phyloP scores from a whole-genome alignment of 2,797 vertebrate species.

The Chrosomus eos region DNA sequence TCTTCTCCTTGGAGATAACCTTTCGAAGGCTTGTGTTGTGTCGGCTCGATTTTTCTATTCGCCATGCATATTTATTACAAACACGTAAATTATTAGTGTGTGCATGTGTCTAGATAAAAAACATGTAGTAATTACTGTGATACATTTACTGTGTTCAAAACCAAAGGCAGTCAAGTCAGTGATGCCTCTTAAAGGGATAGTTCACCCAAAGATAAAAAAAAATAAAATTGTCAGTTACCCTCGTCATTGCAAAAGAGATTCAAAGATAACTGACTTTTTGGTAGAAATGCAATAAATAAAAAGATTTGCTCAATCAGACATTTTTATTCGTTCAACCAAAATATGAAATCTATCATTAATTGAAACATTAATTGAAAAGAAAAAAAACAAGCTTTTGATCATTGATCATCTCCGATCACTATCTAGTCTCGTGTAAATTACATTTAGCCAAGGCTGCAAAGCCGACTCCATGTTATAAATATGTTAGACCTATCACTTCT shows the following conservation, averaged over 20 bases:
- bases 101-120: background rate
- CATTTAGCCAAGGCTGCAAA: too few species aligned
- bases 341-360: background rate
- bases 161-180: background rate
- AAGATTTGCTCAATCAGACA: background rate
- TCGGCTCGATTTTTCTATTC: background rate
- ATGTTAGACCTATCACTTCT: too few species aligned
- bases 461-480: too few species aligned
- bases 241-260: too few species aligned
- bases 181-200: background rate
- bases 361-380: too few species aligned
- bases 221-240: background rate
- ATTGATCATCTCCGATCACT: too few species aligned
- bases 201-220: background rate
- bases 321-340: background rate
- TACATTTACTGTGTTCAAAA: background rate
- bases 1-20: background rate
- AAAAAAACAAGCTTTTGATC: background rate
- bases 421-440: too few species aligned
- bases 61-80: constrained; percentile 17
- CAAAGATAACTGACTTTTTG: too few species aligned
- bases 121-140: background rate
- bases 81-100: constrained; percentile 2
- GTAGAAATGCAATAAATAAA: too few species aligned
- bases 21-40: background rate